Evolutionary conservation across 2,113 vertebrate genomes (phyloP), one percentile per base, ranked within the genome.

Genomic region (Thinocorus orbignyianus): DNA sequence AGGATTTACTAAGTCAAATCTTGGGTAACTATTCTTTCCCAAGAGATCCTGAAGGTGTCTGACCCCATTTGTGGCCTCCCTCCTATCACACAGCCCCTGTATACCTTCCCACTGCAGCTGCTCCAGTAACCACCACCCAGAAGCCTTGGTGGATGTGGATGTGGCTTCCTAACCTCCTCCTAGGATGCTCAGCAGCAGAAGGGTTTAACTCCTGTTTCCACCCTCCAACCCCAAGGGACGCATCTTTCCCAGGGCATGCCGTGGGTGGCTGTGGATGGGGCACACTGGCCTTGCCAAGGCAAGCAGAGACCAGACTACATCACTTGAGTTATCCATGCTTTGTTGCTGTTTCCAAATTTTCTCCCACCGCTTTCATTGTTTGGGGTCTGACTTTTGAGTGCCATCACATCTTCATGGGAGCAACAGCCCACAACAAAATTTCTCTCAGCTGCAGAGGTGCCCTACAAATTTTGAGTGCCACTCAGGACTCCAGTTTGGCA

Each of bases 211-310:
- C 42, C 51, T 25, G 6, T 18, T 35, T 52, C 25, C 8, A 5
- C 23, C 12, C 25, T 13, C 51, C 13, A 26, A 14, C 2, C 26
- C 25, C 51, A 16, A 10, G 51, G 15, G 51, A 52, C 8, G 2
- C 4, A 5, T 35, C 12, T 30, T 35, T 65, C 68, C 25, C 25
- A 35, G 35, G 31, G 11, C 31, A 31, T 14, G 42, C 31, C 3
- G 6, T 0, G 1, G 17, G 20, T 35, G 49, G n/a, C 16, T 1
- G 0, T 11, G 41, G 13, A 58, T 35, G 51, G 37, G 17, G 26
- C 22, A 52, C 4, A 10, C 6, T 17, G 31, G 8, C 17, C 54
- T 51, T 24, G 10, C 46, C 44, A 44, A 31, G 18, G 18, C 39
- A 46, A 15, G 31, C 77, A 44, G 31, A 49, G 23, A 42, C 14